These are phyloP conservation scores for Phasia obesa DNA, from an alignment of 2,888 invertebrate genomes.

Conservation along the genomic window DNA sequence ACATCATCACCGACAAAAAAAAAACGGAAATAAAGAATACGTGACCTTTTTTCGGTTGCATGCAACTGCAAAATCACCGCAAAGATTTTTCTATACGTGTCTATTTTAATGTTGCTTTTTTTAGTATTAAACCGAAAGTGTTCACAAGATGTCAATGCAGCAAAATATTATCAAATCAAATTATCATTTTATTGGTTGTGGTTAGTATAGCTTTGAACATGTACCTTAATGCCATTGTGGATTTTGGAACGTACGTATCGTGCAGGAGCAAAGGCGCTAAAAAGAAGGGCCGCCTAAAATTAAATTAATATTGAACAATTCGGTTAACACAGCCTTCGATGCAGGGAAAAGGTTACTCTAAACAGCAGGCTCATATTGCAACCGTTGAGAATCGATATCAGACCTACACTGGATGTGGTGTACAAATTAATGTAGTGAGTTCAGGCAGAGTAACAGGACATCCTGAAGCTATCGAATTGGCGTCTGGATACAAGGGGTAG, in stretches of 20 bases:
- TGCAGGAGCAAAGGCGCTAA: neutral
- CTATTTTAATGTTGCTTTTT: conserved; percentile 24
- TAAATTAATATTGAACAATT: neutral
- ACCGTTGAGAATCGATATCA: no score
- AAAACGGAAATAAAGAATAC: conserved; percentile 33
- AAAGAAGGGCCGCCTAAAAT: neutral
- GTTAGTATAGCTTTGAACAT: neutral
- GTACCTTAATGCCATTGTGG: neutral
- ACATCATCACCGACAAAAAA: conserved; percentile 3
- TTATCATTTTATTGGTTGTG: conserved; percentile 32
- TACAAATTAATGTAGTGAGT: no score
- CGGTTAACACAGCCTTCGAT: no score
- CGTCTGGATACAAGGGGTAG: no score
- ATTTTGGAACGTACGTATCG: neutral
- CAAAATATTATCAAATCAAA: conserved; percentile 54
- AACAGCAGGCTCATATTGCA: no score
- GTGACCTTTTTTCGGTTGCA: conserved; percentile 62
- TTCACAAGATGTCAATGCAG: conserved; percentile 63
- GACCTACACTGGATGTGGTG: no score
- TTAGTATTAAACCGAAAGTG: conserved; percentile 29
- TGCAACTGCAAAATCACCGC: conserved; percentile 8
- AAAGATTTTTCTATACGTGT: neutral
- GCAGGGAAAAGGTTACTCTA: no score
- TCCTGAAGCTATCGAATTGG: no score
- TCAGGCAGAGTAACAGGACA: no score